Evolutionary conservation across 1,140 invertebrate species (phyloP).

Genomic region (Drosophila asahinai): DNA sequence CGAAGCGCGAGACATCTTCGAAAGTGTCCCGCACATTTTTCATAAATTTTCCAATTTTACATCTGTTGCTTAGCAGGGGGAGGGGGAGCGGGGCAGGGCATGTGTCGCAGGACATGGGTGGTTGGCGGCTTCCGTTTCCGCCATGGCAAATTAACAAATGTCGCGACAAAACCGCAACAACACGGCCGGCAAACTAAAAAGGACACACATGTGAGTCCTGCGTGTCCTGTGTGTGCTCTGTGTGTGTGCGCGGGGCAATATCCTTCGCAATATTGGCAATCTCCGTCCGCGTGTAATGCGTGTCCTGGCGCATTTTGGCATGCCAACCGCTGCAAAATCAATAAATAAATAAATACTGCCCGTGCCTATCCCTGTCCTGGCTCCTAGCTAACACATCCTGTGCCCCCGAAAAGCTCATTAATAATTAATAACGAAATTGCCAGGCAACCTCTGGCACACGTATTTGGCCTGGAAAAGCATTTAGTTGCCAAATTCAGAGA

Average conservation of each 20-base stretch:
- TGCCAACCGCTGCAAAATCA: slow-evolving; percentile 72
- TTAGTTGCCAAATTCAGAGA: neutral
- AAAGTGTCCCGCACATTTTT: slow-evolving; percentile 58
- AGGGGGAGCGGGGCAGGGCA: slow-evolving; percentile 1
- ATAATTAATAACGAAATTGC: slow-evolving; percentile 74
- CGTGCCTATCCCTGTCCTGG: neutral
- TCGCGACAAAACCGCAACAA: slow-evolving; percentile 70
- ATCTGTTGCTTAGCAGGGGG: slow-evolving; percentile 13
- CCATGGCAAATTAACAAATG: slow-evolving; percentile 79
- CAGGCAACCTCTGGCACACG: slow-evolving; percentile 25
- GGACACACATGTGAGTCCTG: slow-evolving; percentile 42
- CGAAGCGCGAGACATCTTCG: slow-evolving; percentile 14
- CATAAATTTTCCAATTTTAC: slow-evolving; percentile 51
- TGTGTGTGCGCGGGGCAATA: slow-evolving; percentile 39
- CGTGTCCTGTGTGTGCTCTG: slow-evolving; percentile 11
- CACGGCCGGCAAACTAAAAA: slow-evolving; percentile 53
- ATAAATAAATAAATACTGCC: slow-evolving; percentile 72
- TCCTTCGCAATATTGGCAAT: slow-evolving; percentile 63
- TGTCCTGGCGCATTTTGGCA: slow-evolving; percentile 67
- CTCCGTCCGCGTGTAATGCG: slow-evolving; percentile 53
- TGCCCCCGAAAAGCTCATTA: slow-evolving; percentile 51
- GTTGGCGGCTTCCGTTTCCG: slow-evolving; percentile 50
- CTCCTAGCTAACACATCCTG: slow-evolving; percentile 19
- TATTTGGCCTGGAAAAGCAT: neutral
- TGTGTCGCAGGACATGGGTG: slow-evolving; percentile 60